Base-by-base conservation (phyloP, 2,113 vertebrate species). In the Theristicus caerulescens region DNA sequence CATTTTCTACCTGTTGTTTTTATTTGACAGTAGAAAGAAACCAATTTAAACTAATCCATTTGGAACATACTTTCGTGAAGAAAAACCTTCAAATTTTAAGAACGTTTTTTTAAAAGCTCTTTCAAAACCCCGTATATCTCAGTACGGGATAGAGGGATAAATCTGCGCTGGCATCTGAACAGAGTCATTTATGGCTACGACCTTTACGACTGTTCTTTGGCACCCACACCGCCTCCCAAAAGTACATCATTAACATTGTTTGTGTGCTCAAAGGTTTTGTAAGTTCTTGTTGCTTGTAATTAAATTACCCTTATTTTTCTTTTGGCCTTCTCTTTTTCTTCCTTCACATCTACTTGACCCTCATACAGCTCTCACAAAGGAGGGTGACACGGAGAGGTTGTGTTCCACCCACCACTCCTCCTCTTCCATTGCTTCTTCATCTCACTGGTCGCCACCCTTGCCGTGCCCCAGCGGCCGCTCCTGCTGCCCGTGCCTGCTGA, bases 401-500 rank as follows among this genome's bases (percentile, higher is more conserved):
- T 92, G 74, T 96, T 92, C 94, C 83, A 86, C 93, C 95, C 92
- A 97, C 61, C 80, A 94, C 80, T 97, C 91, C 61, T 96, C 93
- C 74, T 96, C 95, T 86, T 98, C 97, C 74, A 95, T 96, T 90
- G 94, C 94, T 82, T 97, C 97, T 89, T 97, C 96, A 87, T 98
- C 96, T 73, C 98, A 73, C 47, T 98, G 96, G 97, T 97, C 93
- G 82, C 96, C 98, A 93, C 86, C 95, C 70, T 97, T 97, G 29
- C 74, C 97, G 66, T 98, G 95, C 97, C 98, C 98, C 97, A 98
- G 94, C 82, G 93, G 95, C 81, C 97, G 94, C 82, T 97, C 98
- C 96, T 98, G 98, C 96, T 97, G 97, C 96, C 98, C 91, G 85
- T 98, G 91, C 93, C 92, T 98, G 88, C 96, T 98, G 93, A 96